A percentile compares a stretch with the other conserved stretches of the same genome.
These are phyloP conservation scores for Brachyopa scutellaris DNA, from an alignment of 2,888 invertebrate genomes.

Conservation along the genomic window DNA sequence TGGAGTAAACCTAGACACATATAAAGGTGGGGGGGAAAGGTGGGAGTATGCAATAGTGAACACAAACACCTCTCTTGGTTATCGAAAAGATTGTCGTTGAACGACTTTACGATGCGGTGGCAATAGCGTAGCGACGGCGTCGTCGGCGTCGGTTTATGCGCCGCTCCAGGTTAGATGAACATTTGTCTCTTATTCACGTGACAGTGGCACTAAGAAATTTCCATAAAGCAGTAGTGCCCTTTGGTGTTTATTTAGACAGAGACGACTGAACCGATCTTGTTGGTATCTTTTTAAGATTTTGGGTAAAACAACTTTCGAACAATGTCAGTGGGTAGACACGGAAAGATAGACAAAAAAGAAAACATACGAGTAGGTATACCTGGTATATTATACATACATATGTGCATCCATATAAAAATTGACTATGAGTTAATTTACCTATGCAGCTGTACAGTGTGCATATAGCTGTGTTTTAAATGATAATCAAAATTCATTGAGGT, in stretches of 20 bases:
- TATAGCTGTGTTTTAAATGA: too few relatives aligned
- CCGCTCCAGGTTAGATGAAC: slow-evolving; percentile 39
- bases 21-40: neutral
- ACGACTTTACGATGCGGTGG: slow-evolving; percentile 32
- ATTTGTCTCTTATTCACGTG: neutral
- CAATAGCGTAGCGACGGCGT: neutral
- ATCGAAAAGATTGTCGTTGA: slow-evolving; percentile 43
- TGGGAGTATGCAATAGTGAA: slow-evolving; percentile 17
- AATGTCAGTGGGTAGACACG: slow-evolving; percentile 17
- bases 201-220: slow-evolving; percentile 62
- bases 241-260: slow-evolving; percentile 50
- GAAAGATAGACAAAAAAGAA: slow-evolving; percentile 17
- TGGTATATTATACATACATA: too few relatives aligned
- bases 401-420: too few relatives aligned
- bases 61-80: slow-evolving; percentile 40
- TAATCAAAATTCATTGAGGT: too few relatives aligned
- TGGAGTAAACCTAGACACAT: neutral
- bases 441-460: too few relatives aligned
- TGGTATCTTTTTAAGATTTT: slow-evolving; percentile 37
- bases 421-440: too few relatives aligned
- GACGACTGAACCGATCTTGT: slow-evolving; percentile 36
- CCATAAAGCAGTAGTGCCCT: slow-evolving; percentile 65
- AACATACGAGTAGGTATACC: slow-evolving; percentile 1
- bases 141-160: neutral
- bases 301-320: slow-evolving; percentile 43